Evolutionary conservation across 2,797 vertebrate species (phyloP).

Genomic region (Lepilemur ruficaudatus): DNA sequence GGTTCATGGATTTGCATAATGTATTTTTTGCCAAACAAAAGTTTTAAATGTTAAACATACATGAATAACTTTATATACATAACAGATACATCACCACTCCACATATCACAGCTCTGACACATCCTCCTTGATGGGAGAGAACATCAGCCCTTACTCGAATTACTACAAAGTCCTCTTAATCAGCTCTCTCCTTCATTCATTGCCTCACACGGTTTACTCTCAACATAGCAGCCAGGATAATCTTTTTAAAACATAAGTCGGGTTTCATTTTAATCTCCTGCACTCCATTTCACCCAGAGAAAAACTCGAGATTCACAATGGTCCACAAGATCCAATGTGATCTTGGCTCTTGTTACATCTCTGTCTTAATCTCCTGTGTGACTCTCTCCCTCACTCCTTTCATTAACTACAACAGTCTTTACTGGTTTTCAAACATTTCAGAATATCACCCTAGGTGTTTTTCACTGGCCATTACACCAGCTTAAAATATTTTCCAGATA

Average conservation of each 20-base stretch:
- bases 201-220: neutral
- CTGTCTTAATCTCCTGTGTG: too few relatives aligned
- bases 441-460: neutral
- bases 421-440: neutral
- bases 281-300: neutral
- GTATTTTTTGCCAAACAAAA: neutral
- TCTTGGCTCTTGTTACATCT: neutral
- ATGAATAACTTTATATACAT: neutral
- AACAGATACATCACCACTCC: too few relatives aligned
- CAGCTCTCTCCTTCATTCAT: neutral
- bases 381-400: neutral
- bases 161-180: neutral
- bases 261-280: neutral
- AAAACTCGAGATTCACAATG: neutral
- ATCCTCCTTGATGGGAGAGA: neutral
- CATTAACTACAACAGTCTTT: neutral
- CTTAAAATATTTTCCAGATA: neutral
- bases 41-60: neutral
- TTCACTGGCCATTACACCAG: neutral
- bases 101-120: too few relatives aligned
- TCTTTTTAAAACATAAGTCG: neutral
- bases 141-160: neutral
- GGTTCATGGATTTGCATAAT: neutral
- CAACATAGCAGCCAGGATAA: neutral
- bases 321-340: neutral